Evolutionary conservation across 2,888 invertebrate genomes (phyloP).

Genomic region (Hyposoter dolosus): DNA sequence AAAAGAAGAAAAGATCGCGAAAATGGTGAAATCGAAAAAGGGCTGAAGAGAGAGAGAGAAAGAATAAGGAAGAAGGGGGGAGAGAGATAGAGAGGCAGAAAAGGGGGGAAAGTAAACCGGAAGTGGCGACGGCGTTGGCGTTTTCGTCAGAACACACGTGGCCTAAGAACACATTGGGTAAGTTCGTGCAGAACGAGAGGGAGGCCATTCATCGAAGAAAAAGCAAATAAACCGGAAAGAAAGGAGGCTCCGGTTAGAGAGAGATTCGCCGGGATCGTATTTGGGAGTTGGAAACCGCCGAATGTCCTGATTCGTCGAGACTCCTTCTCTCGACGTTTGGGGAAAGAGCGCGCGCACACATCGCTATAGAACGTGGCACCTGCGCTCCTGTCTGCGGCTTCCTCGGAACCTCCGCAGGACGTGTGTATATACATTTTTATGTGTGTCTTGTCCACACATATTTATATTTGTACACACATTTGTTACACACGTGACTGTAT

Average conservation of each 20-base stretch:
- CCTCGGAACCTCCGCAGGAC: constrained; percentile 1
- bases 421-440: constrained; percentile 6
- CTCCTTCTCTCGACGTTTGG: constrained; percentile 32
- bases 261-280: constrained; percentile 47
- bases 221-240: constrained; percentile 24
- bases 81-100: constrained; percentile 27
- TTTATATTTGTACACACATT: neutral
- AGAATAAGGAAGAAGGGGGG: neutral
- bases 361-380: constrained; percentile 55
- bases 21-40: constrained; percentile 31
- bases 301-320: constrained; percentile 59
- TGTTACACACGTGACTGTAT: constrained; percentile 38
- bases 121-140: constrained; percentile 53
- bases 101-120: constrained; percentile 53
- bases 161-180: constrained; percentile 22
- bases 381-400: constrained; percentile 53
- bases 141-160: constrained; percentile 42
- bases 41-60: constrained; percentile 34
- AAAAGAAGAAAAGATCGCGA: neutral
- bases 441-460: neutral
- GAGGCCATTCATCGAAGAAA: constrained; percentile 37
- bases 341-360: constrained; percentile 43
- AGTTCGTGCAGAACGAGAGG: neutral
- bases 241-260: constrained; percentile 49
- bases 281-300: constrained; percentile 52